phyloP scores from a whole-genome alignment of 2,797 vertebrate genomes.

The Chaunax sp. region DNA sequence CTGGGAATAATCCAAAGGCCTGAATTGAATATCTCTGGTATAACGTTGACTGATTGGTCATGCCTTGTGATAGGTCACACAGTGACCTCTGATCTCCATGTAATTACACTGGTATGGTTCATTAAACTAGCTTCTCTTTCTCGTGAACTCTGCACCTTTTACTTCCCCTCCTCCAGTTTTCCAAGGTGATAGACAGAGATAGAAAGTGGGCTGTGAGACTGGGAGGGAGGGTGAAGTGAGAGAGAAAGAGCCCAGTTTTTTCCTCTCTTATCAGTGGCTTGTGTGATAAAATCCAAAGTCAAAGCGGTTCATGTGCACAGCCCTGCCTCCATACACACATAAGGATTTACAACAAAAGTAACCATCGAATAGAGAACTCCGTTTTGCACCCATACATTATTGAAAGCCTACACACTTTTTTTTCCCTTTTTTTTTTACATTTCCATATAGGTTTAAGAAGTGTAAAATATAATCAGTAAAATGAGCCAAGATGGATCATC shows the following conservation, averaged over 20 bases:
- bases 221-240: conserved; percentile 32
- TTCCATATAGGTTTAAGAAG: conserved; percentile 16
- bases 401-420: conserved; percentile 16
- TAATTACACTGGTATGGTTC: conserved; percentile 45
- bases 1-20: neutral
- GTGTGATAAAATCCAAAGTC: conserved; percentile 63
- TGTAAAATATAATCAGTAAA: conserved; percentile 6
- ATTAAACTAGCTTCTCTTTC: conserved; percentile 42
- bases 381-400: conserved; percentile 23
- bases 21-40: conserved; percentile 11
- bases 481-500: neutral
- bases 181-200: conserved; percentile 54
- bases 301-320: conserved; percentile 32
- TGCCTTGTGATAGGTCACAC: conserved; percentile 7
- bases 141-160: conserved; percentile 45
- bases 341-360: conserved; percentile 19
- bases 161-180: conserved; percentile 43
- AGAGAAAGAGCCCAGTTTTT: conserved; percentile 27
- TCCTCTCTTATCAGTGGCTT: conserved; percentile 64
- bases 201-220: conserved; percentile 36
- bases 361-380: conserved; percentile 17
- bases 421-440: conserved; percentile 12
- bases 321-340: conserved; percentile 6
- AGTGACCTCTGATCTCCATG: conserved; percentile 11
- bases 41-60: neutral